Base-by-base conservation (phyloP, 2,888 invertebrate species). In the Enchytraeus crypticus region DNA sequence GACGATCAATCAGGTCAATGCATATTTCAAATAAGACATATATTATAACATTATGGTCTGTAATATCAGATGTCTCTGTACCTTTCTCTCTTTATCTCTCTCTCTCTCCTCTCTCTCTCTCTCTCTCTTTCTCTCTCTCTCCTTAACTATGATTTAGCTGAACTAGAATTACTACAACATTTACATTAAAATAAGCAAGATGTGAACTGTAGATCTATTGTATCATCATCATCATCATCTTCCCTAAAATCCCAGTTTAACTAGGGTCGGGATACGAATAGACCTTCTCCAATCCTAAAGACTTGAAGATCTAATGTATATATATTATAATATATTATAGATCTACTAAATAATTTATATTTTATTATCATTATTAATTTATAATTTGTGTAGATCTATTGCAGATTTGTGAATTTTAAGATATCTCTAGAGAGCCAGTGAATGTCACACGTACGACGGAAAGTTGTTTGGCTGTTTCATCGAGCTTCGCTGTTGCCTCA, bases 401-500 rank as follows among this genome's bases (percentile, higher is more conserved):
- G 21, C 46, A n/a, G 21, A 27, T 47, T 14, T 49, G 49, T 49
- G 23, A 18, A 18, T 23, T 18, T 3, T 3, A 49, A 23, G 18
- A n/a, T 2, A 23, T 27, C 29, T 26, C 26, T 49, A 49, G 26
- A 49, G 49, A 26, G 49, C 26, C 49, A 49, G 26, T 21, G 1
- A 21, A 29, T 23, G 5, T 11, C 53, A 33, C 53, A 55, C 57
- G 14, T 32, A 60, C 60, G 2, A 32, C 11, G 51, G 49, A 21
- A 29, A 61, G 61, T 33, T 51, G 49, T 26, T 57, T 46, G 14
- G 51, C 57, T 5, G 56, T 57, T 5, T 18, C 61, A 4, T 51
- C 61, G n/a, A 61, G 43, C 26, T 51, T 61, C 8, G 21, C 57
- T 14, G 26, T 61, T 4, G 61, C 57, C 45, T 61, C 61, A 14